Percentiles rank a stretch among this genome's conserved stretches.
Conservation (phyloP, 2,113 vertebrate genomes). For the Uropsilus gracilis region DNA sequence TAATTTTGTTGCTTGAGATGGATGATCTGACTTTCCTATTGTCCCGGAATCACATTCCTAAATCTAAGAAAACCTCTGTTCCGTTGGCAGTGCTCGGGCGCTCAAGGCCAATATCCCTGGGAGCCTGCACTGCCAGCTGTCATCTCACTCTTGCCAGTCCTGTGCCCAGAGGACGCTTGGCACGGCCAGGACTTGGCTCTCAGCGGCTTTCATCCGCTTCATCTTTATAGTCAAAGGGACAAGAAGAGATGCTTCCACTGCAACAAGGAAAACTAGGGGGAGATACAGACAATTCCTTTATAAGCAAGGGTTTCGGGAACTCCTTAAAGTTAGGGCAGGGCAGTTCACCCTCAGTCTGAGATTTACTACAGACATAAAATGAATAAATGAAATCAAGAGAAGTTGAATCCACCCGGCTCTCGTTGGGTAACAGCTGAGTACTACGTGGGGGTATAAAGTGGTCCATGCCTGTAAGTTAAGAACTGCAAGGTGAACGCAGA, state of each 20-base stretch:
- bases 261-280: neutral
- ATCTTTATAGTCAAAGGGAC: conserved; percentile 69
- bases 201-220: conserved; percentile 57
- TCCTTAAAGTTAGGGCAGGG: conserved; percentile 4
- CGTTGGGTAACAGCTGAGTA: neutral
- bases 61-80: conserved; percentile 72
- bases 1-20: neutral
- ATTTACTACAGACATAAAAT: neutral
- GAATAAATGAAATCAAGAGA: neutral
- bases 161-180: conserved; percentile 62
- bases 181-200: conserved; percentile 66
- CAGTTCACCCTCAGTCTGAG: neutral
- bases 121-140: conserved; percentile 50
- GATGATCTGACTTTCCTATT: neutral
- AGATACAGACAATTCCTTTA: conserved; percentile 54
- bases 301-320: conserved; percentile 34
- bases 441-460: neutral
- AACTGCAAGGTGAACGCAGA: neutral
- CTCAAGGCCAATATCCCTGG: conserved; percentile 58
- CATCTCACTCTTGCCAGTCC: conserved; percentile 61
- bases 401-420: neutral
- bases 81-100: conserved; percentile 41
- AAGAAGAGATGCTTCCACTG: conserved; percentile 52
- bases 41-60: conserved; percentile 26
- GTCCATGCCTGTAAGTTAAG: neutral